Conservation (phyloP, 1,140 invertebrate genomes). For the Triops longicaudatus region DNA sequence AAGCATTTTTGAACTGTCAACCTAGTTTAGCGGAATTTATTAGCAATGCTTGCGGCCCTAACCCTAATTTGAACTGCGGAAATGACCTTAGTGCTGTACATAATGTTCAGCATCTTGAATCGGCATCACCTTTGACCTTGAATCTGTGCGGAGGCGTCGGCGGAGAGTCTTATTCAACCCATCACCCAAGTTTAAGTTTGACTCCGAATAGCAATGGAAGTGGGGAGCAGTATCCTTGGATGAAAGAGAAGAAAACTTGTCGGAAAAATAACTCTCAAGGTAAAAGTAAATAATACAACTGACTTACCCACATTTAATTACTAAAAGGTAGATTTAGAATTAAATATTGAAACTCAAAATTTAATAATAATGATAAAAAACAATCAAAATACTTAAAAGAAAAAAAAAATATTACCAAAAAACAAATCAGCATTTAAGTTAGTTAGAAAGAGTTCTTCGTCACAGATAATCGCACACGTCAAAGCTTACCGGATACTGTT, state of each 20-base stretch:
- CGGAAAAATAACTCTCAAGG: background rate
- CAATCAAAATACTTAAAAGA: too few species aligned
- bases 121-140: background rate
- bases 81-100: background rate
- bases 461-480: too few species aligned
- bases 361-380: too few species aligned
- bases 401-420: too few species aligned
- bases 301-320: background rate
- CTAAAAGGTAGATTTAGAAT: background rate
- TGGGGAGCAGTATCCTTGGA: background rate
- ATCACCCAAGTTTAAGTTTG: background rate
- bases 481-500: too few species aligned
- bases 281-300: background rate
- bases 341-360: too few species aligned
- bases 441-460: too few species aligned
- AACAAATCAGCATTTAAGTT: too few species aligned
- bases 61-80: background rate
- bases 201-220: background rate
- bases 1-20: background rate
- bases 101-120: background rate
- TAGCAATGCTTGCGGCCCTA: background rate
- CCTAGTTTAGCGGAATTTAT: background rate
- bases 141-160: background rate
- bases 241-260: background rate
- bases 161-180: background rate